Base-by-base conservation (phyloP, 30 jellyfish, hydroid and myxozoan species). In the Sanderia malayensis region DNA sequence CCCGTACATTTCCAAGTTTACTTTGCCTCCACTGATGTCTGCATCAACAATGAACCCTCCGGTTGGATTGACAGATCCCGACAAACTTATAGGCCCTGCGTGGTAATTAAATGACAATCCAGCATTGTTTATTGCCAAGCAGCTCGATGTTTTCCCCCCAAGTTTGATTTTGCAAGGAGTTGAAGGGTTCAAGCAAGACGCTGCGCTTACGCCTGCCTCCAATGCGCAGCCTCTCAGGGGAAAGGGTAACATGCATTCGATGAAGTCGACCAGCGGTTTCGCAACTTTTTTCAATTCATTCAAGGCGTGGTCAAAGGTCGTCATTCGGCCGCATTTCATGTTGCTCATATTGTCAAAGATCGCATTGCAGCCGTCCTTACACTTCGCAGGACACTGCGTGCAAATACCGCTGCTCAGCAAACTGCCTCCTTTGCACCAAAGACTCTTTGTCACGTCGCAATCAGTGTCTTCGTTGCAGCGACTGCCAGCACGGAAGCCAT, bases 361-460 rank as follows among this genome's bases (percentile, higher is more conserved):
- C 7, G 84, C 84, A 19, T 32, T 52, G 74, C 84, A 72, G 24
- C 84, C 84, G n/a, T 72, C 30, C 7, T 52, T 61, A 45, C 84
- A 72, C 25, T 30, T 17, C 19, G 18, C 47, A 7, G 84, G 74
- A 46, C 84, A 72, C 21, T 70, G 30, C 18, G 64, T 55, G 65
- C 84, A 72, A 28, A 46, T 72, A 10, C 84, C 84, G 4, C 68
- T 55, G 17, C 74, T 37, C 52, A 49, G 55, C 30, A 72, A 72
- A 1, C 73, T 57, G 2, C 84, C 84, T 1, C 84, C 73, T 30
- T 55, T 30, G 73, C 84, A 72, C 84, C 84, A 72, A 7, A 72
- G 74, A 41, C 60, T 55, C 27, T 72, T 61, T 53, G 84, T 52
- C 25, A 49, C 55, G 74, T 72, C 84, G 29, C 84, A 72, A 24